Base-by-base conservation (phyloP, 2,888 invertebrate genomes). In the Oscheius sp. region DNA sequence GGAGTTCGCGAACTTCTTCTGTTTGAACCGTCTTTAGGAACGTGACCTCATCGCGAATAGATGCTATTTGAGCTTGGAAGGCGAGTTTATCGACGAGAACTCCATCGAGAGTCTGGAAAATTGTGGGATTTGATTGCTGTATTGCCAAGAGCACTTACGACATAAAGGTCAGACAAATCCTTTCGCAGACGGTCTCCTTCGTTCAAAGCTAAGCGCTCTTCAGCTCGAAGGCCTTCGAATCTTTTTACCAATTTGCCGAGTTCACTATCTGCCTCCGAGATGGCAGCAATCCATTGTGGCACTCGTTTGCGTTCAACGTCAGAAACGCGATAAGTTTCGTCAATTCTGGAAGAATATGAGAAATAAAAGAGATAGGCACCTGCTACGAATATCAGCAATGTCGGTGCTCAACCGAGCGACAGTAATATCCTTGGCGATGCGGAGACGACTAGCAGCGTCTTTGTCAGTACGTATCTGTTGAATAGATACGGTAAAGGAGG, bases 11-110 rank as follows among this genome's bases (percentile, higher is more conserved):
- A 3, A 64, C 34, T 23, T 64, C 64, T 20, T 46, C 48, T 15
- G 27, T 20, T 23, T 64, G 64, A 20, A 64, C 64, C 61, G 39
- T 61, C 64, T 64, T 64, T 20, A 64, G 29, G 64, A 64, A 64
- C 46, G 48, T 46, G 34, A 50, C 8, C 31, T 64, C 64, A 25
- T 46, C 64, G 0, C 25, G 25, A 33, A 64, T 64, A 12, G 64
- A 46, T 46, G 33, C 48, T 10, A 64, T 17, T n/a, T 64, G 64
- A 6, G 27, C 33, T 29, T 64, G 64, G 64, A 31, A 64, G 48
- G 48, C 48, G 12, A 48, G 48, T 23, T 50, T 46, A 23, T 46
- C 64, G 33, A 50, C 31, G 17, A 37, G 25, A 12, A 34, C 37
- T n/a, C 27, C 64, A 23, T 64, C 64, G 8, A 64, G 64, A 23